Percentiles rank a stretch among this genome's conserved stretches.
Conservation (phyloP, 2,113 vertebrate genomes). For the Anarrhichthys ocellatus region DNA sequence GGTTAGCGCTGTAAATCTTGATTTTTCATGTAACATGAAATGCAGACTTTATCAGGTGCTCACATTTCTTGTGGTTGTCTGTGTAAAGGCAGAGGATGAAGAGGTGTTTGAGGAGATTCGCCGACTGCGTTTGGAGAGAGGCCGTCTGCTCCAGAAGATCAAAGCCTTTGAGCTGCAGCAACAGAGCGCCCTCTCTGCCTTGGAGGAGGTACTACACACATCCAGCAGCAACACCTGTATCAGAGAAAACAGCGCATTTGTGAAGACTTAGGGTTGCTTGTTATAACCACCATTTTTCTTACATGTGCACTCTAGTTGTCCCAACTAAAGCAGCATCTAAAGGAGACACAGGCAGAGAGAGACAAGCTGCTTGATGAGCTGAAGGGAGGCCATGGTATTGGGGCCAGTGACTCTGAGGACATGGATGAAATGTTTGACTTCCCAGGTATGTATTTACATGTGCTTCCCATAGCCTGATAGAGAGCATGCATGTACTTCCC, state of each 20-base stretch:
- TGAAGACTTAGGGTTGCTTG: neutral
- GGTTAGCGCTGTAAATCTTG: constrained; percentile 54
- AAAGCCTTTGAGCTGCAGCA: constrained; percentile 90
- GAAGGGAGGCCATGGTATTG: constrained; percentile 79
- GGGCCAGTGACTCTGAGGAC: constrained; percentile 79
- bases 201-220: constrained; percentile 81
- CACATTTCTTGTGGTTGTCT: neutral
- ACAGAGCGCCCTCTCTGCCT: constrained; percentile 81
- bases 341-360: constrained; percentile 84
- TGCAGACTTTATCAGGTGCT: neutral
- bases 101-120: constrained; percentile 95
- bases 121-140: constrained; percentile 89
- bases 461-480: neutral
- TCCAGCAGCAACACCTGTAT: neutral
- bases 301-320: constrained; percentile 77
- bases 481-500: neutral
- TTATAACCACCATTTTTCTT: neutral
- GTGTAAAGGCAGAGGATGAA: constrained; percentile 85
- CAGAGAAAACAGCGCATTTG: neutral
- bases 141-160: constrained; percentile 93
- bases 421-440: constrained; percentile 88
- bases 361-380: constrained; percentile 88
- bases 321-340: constrained; percentile 85
- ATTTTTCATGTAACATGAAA: neutral
- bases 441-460: constrained; percentile 80